Evolutionary conservation across 2,113 vertebrate species (phyloP).

Genomic region (Ginglymostoma cirratum): DNA sequence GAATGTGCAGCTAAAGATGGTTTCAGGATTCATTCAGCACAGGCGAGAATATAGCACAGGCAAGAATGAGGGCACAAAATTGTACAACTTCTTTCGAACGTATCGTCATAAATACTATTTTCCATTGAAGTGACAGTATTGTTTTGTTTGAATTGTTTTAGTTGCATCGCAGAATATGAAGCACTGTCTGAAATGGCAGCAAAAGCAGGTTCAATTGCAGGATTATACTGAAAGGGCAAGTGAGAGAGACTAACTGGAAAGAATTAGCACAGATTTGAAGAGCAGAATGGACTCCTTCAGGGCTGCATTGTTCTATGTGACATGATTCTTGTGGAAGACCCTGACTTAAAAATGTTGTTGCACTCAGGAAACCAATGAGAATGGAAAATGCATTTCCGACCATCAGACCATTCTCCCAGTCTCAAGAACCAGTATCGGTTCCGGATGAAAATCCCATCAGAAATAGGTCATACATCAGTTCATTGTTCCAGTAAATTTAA

Average conservation of each 20-base stretch:
- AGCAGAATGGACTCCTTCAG: background rate
- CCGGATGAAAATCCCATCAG: background rate
- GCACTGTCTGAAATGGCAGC: background rate
- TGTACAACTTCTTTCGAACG: background rate
- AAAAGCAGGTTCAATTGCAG: background rate
- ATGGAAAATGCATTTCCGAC: background rate
- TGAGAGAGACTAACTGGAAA: background rate
- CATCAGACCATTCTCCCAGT: background rate
- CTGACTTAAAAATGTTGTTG: background rate
- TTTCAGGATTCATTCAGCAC: background rate
- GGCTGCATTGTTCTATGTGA: background rate
- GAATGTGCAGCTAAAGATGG: background rate
- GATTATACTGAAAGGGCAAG: background rate
- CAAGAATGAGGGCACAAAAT: background rate
- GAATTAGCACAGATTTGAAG: background rate
- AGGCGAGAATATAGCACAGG: too few species aligned
- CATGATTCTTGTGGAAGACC: background rate
- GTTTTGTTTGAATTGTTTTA: background rate
- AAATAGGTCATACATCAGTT: background rate
- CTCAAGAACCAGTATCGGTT: background rate
- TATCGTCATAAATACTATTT: conserved; percentile 12
- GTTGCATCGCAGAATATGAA: background rate
- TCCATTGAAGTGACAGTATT: background rate
- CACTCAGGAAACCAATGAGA: background rate
- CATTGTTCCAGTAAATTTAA: background rate